A percentile compares a stretch with the other conserved stretches of the same genome.
These are phyloP conservation scores for Leistus spinibarbis DNA, from an alignment of 2,888 invertebrate species.

Conservation along the genomic window DNA sequence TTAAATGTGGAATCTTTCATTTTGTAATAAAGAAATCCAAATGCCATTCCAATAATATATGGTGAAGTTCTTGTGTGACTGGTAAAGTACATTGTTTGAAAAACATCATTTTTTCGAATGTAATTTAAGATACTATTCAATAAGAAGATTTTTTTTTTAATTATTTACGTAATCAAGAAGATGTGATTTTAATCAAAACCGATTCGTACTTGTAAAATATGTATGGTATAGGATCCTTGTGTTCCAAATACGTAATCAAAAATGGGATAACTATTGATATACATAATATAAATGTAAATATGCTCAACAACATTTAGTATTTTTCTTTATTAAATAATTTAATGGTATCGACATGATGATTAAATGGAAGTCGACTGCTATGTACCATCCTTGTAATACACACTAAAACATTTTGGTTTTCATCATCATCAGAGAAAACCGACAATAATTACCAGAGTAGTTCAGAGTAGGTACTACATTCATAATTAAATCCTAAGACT, in stretches of 20 bases:
- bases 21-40: slow-evolving; percentile 59
- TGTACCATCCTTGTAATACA: slow-evolving; percentile 70
- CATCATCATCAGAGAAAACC: too few species aligned
- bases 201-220: slow-evolving; percentile 17
- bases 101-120: slow-evolving; percentile 10
- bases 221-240: slow-evolving; percentile 14
- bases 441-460: too few species aligned
- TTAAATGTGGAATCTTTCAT: slow-evolving; percentile 49
- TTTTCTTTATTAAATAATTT: slow-evolving; percentile 57
- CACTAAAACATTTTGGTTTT: too few species aligned
- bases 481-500: too few species aligned
- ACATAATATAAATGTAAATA: slow-evolving; percentile 53
- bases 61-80: slow-evolving; percentile 65
- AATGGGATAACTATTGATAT: slow-evolving; percentile 61
- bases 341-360: slow-evolving; percentile 63
- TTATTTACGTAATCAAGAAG: not conserved
- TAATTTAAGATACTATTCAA: not conserved
- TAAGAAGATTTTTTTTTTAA: not conserved
- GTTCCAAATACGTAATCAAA: slow-evolving; percentile 53
- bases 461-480: too few species aligned
- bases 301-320: slow-evolving; percentile 56
- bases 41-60: slow-evolving; percentile 64
- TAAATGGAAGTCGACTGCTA: slow-evolving; percentile 73
- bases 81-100: slow-evolving; percentile 27
- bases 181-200: not conserved